Percentiles rank a stretch among this genome's conserved stretches.
Conservation (phyloP, 2,888 invertebrate genomes). For the Oscheius sp. region DNA sequence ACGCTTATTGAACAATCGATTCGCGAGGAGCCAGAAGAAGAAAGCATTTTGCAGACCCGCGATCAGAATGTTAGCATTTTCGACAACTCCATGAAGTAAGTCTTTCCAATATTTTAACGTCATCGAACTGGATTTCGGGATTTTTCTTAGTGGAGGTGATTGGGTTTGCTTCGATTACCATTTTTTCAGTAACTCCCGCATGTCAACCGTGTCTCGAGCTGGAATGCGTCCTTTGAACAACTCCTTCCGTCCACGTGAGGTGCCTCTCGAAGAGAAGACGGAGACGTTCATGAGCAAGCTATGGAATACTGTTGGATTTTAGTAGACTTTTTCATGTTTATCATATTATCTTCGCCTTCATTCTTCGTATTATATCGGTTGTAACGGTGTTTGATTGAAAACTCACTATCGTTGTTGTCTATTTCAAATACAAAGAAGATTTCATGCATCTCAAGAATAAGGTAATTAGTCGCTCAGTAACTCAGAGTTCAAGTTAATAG, state of each 20-base stretch:
- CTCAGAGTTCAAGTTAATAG: no score
- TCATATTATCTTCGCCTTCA: neutral
- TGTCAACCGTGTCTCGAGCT: conserved; percentile 52
- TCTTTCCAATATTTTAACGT: neutral
- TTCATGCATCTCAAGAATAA: no score
- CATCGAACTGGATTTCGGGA: no score
- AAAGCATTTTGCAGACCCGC: neutral
- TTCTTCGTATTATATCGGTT: neutral
- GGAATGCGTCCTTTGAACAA: conserved; percentile 62
- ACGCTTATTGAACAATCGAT: conserved; percentile 23
- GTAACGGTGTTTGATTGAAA: neutral
- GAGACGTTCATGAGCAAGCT: conserved; percentile 35
- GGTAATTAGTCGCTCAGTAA: no score
- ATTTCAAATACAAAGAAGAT: no score
- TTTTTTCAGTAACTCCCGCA: conserved; percentile 50
- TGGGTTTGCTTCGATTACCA: neutral
- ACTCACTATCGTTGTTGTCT: neutral
- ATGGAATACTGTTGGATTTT: conserved; percentile 39
- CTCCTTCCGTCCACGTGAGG: conserved; percentile 13
- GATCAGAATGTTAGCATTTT: conserved; percentile 30
- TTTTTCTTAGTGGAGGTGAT: no score
- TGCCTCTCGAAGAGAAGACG: conserved; percentile 18
- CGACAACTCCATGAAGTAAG: conserved; percentile 38
- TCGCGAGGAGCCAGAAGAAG: conserved; percentile 33
- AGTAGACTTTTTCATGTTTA: neutral